Evolutionary conservation across 2,113 vertebrate species (phyloP), one percentile per base, ranked within the genome.

Genomic region (Takifugu flavidus): DNA sequence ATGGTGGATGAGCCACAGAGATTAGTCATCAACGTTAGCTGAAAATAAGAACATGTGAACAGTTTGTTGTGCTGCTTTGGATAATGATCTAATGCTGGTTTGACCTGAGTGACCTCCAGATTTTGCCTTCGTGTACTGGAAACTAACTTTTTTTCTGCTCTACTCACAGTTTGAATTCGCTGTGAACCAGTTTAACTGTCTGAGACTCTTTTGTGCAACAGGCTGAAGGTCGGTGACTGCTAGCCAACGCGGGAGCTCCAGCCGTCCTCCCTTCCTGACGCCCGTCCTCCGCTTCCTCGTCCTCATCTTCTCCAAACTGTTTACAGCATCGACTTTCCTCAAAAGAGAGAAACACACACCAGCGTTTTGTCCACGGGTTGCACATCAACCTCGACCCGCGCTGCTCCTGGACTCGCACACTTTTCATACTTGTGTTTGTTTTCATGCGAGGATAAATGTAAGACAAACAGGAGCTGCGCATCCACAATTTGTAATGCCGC

Each of bases 201-300:
- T 47, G 13, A n/a, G 15, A 14, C 45, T 3, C 45, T 47, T 69
- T n/a, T 80, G 50, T 85, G 2, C 78, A 25, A 72, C 85, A 92
- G 91, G 86, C 74, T 57, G 15, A 91, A 87, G 84, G 89, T 86
- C 77, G 89, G 79, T 26, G 87, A 92, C 84, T 72, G 79, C 83
- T 91, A 88, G 90, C 71, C 57, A 49, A 65, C 77, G 79, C 88
- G 88, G 87, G 87, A 90, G 75, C 74, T 80, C 76, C 80, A 79
- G 68, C 73, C 59, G 59, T 71, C 70, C 42, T 62, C 65, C 44
- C 66, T 56, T 63, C 64, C 62, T 59, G 65, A 59, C 52, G 59
- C 54, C 67, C 62, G 47, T 70, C 63, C 74, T 67, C 75, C 53
- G 15, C 11, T 49, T 51, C 59, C 14, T 29, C 45, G 2, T n/a